Evolutionary conservation across 2,113 vertebrate species (phyloP).

Genomic region (Speoplatyrhinus poulsoni): DNA sequence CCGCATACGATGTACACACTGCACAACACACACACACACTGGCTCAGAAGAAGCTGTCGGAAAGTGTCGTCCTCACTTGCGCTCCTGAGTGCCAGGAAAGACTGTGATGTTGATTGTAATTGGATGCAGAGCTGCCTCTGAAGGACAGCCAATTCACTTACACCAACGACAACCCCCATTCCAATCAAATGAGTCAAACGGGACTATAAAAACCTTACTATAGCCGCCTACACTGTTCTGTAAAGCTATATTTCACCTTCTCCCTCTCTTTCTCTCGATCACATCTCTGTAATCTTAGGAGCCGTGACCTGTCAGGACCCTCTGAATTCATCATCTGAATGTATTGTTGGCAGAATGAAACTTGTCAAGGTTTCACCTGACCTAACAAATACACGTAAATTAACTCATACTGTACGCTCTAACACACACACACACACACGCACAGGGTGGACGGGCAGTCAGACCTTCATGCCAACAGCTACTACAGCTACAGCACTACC

Average conservation of each 20-base stretch:
- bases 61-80: slow-evolving; percentile 37
- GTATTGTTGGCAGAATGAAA: slow-evolving; percentile 48
- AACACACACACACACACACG: background rate
- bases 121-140: slow-evolving; percentile 48
- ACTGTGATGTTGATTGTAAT: slow-evolving; percentile 55
- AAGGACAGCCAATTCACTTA: slow-evolving; percentile 54
- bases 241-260: slow-evolving; percentile 38
- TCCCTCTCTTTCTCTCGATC: slow-evolving; percentile 25
- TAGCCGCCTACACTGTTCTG: slow-evolving; percentile 49
- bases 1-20: no score
- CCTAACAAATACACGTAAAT: slow-evolving; percentile 15
- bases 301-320: slow-evolving; percentile 46
- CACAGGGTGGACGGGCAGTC: background rate
- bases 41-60: no score
- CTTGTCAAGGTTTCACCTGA: slow-evolving; percentile 41
- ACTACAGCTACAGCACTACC: no score
- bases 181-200: slow-evolving; percentile 56
- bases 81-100: slow-evolving; percentile 49
- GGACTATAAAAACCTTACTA: slow-evolving; percentile 41
- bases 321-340: slow-evolving; percentile 28
- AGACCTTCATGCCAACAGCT: no score
- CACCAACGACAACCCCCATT: slow-evolving; percentile 48
- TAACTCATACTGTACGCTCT: background rate
- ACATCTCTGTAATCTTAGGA: slow-evolving; percentile 49
- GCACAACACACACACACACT: no score